These are phyloP conservation scores for Vesta saturnalis DNA, from an alignment of 2,888 invertebrate species.

Conservation along the genomic window DNA sequence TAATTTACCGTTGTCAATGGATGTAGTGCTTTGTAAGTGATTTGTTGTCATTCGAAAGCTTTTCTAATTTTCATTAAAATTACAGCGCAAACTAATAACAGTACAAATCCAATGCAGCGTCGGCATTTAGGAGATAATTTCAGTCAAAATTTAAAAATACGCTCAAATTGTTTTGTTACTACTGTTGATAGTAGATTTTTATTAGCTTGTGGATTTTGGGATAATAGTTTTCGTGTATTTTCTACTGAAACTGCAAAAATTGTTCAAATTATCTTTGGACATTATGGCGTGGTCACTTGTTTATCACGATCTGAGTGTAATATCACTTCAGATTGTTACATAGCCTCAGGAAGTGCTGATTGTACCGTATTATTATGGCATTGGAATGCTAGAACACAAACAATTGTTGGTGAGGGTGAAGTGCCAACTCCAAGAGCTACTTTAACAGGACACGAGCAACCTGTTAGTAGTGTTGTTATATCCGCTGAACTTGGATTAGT, in stretches of 20 bases:
- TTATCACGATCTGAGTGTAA: slow-evolving; percentile 97
- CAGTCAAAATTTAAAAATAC: slow-evolving; percentile 94
- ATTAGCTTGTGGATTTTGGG: slow-evolving; percentile 99
- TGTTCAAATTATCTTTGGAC: slow-evolving; percentile 98
- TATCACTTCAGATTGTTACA: slow-evolving; percentile 98
- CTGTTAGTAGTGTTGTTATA: slow-evolving; percentile 94
- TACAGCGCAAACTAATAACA: slow-evolving; percentile 78
- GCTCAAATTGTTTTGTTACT: slow-evolving; percentile 95
- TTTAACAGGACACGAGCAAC: slow-evolving; percentile 96
- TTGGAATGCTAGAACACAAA: slow-evolving; percentile 97
- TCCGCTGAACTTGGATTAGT: slow-evolving; percentile 98
- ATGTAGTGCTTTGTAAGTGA: slow-evolving; percentile 88
- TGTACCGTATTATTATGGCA: slow-evolving; percentile 99
- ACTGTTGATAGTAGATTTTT: slow-evolving; percentile 97
- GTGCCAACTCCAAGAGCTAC: slow-evolving; percentile 96
- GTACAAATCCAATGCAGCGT: slow-evolving; percentile 77
- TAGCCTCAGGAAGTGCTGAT: slow-evolving; percentile 97
- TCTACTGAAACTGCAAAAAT: slow-evolving; percentile 97
- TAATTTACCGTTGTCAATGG: slow-evolving; percentile 92
- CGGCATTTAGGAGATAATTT: slow-evolving; percentile 98
- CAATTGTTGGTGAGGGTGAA: slow-evolving; percentile 97
- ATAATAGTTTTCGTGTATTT: slow-evolving; percentile 98
- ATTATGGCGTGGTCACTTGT: slow-evolving; percentile 98
- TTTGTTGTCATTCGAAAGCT: not conserved
- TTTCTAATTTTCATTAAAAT: not conserved